Conservation (phyloP, 2,888 invertebrate genomes). For the Andrena praecox region DNA sequence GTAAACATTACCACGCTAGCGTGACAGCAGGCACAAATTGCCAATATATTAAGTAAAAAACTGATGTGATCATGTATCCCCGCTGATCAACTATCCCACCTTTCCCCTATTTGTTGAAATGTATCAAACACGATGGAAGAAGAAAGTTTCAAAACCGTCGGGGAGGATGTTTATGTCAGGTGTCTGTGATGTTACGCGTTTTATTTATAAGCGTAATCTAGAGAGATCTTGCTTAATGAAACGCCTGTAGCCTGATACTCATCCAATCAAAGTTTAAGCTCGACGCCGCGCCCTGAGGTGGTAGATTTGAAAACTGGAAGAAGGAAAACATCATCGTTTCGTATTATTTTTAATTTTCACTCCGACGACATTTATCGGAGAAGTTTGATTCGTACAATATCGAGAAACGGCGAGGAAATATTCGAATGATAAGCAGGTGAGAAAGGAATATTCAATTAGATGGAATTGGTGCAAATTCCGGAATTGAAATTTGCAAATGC, state of each 20-base stretch:
- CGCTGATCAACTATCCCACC: too few species aligned
- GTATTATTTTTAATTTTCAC: conserved; percentile 1
- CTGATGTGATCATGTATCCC: too few species aligned
- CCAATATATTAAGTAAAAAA: too few species aligned
- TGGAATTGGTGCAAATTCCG: too few species aligned
- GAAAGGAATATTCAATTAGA: too few species aligned
- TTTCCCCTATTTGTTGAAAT: too few species aligned
- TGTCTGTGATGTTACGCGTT: not conserved
- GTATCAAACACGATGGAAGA: not conserved
- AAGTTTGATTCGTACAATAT: not conserved
- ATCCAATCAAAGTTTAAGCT: conserved; percentile 8
- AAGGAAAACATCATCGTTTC: not conserved
- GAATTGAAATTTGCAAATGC: too few species aligned
- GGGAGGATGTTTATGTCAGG: too few species aligned
- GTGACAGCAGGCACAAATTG: too few species aligned
- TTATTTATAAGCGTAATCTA: not conserved
- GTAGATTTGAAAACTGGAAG: not conserved
- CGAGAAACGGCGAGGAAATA: too few species aligned
- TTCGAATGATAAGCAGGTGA: too few species aligned
- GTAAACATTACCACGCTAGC: too few species aligned
- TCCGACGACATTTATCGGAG: not conserved
- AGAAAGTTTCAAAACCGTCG: not conserved
- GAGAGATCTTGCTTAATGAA: not conserved
- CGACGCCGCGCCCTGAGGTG: not conserved
- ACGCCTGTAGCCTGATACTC: not conserved